Evolutionary conservation across 2,888 invertebrate species (phyloP).

Genomic region (Caradrina clavipalpis): DNA sequence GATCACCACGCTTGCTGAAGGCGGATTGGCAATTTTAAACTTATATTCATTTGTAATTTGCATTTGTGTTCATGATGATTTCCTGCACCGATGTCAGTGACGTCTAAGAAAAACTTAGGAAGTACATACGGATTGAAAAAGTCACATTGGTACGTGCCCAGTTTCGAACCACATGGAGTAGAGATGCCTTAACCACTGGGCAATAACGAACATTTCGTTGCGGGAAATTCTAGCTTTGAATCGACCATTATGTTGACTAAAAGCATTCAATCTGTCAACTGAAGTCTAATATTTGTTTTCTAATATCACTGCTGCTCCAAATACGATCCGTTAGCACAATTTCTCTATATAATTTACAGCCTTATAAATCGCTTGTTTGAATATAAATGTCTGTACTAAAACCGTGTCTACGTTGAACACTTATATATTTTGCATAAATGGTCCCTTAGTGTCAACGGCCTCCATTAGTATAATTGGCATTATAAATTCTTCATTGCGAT

Average conservation of each 20-base stretch:
- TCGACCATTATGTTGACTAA: not conserved
- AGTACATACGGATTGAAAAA: too few relatives aligned
- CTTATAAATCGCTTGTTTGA: constrained; percentile 36
- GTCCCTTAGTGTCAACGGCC: constrained; percentile 51
- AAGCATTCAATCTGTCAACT: constrained; percentile 1
- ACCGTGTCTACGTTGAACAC: constrained; percentile 28
- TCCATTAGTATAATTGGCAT: constrained; percentile 49
- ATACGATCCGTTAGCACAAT: constrained; percentile 35
- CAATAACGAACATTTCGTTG: too few relatives aligned
- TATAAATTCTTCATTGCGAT: constrained; percentile 53
- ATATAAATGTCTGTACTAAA: constrained; percentile 39
- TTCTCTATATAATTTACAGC: constrained; percentile 39
- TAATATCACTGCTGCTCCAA: constrained; percentile 16
- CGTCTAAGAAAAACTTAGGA: too few relatives aligned
- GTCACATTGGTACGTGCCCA: too few relatives aligned
- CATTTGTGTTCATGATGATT: too few relatives aligned
- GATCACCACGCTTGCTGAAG: too few relatives aligned
- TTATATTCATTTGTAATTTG: too few relatives aligned
- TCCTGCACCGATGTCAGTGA: too few relatives aligned
- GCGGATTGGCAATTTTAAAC: too few relatives aligned
- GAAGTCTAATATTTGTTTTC: constrained; percentile 15
- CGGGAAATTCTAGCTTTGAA: not conserved
- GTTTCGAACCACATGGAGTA: too few relatives aligned
- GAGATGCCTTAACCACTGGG: too few relatives aligned
- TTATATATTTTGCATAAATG: constrained; percentile 43